phyloP scores from a whole-genome alignment of 2,113 vertebrate genomes.

The Oriolus oriolus region DNA sequence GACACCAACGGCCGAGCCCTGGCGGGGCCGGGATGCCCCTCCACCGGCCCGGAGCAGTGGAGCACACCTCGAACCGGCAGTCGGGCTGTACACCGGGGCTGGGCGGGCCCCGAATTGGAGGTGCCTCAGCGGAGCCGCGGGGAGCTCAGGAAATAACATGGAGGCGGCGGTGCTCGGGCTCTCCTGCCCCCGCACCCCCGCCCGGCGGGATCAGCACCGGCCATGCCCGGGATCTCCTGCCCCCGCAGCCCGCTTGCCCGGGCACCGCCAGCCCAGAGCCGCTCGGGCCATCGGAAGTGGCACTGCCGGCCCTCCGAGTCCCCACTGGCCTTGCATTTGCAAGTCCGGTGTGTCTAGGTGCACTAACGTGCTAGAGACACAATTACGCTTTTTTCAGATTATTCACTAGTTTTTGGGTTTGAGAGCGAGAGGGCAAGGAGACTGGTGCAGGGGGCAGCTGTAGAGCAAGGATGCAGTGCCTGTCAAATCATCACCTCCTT shows the following conservation, averaged over 20 bases:
- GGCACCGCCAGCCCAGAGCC: not conserved
- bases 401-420: not conserved
- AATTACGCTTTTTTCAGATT: not conserved
- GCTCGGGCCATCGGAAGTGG: rapidly evolving
- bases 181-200: no score
- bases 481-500: not conserved
- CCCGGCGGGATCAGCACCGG: not conserved
- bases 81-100: not conserved
- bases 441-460: not conserved
- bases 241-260: not conserved
- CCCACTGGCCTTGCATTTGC: not conserved
- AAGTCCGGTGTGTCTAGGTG: rapidly evolving
- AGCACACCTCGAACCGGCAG: not conserved
- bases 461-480: not conserved
- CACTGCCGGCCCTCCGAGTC: not conserved
- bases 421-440: not conserved
- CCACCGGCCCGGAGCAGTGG: not conserved
- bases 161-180: not conserved
- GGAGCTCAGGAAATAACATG: not conserved
- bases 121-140: not conserved
- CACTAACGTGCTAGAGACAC: not conserved
- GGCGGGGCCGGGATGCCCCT: no score
- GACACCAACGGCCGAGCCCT: not conserved
- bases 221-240: no score
- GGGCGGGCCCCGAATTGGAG: not conserved